Percentiles rank a stretch among this genome's conserved stretches.
phyloP scores from a whole-genome alignment of 1,140 invertebrate species.

The Globodera ellingtonae region DNA sequence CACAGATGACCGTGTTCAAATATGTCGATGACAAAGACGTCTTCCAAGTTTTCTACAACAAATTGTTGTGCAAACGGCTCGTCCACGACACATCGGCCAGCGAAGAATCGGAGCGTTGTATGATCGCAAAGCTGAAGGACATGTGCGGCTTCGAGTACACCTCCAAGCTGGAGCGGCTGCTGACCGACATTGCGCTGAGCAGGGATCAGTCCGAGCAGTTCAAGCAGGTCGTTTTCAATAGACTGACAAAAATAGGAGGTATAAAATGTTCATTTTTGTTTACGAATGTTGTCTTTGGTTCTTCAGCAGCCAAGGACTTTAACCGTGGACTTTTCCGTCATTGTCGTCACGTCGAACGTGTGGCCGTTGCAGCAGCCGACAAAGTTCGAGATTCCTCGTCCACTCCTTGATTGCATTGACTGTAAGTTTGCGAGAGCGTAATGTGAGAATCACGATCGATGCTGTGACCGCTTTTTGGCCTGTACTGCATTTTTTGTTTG shows the following conservation, averaged over 20 bases:
- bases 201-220: conserved; percentile 76
- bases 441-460: too few relatives aligned
- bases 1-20: conserved; percentile 96
- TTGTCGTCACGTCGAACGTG: conserved; percentile 88
- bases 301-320: conserved; percentile 13
- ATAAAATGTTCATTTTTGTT: background rate
- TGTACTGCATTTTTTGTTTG: too few relatives aligned
- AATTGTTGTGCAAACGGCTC: conserved; percentile 95
- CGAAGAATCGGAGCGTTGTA: conserved; percentile 96
- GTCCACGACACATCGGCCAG: conserved; percentile 96
- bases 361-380: conserved; percentile 96
- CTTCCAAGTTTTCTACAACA: conserved; percentile 98
- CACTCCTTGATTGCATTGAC: conserved; percentile 28
- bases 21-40: conserved; percentile 99
- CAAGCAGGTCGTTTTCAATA: conserved; percentile 32
- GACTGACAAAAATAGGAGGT: too few relatives aligned
- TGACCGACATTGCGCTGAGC: conserved; percentile 91
- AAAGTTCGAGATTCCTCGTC: conserved; percentile 32
- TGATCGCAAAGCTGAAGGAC: conserved; percentile 98
- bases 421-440: background rate
- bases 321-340: conserved; percentile 67
- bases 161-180: conserved; percentile 97
- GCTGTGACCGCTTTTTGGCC: too few relatives aligned
- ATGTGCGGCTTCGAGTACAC: conserved; percentile 99
- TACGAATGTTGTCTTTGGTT: conserved; percentile 3